These are phyloP conservation scores for Callopanchax toddi DNA, from an alignment of 2,113 vertebrate genomes.

Conservation along the genomic window DNA sequence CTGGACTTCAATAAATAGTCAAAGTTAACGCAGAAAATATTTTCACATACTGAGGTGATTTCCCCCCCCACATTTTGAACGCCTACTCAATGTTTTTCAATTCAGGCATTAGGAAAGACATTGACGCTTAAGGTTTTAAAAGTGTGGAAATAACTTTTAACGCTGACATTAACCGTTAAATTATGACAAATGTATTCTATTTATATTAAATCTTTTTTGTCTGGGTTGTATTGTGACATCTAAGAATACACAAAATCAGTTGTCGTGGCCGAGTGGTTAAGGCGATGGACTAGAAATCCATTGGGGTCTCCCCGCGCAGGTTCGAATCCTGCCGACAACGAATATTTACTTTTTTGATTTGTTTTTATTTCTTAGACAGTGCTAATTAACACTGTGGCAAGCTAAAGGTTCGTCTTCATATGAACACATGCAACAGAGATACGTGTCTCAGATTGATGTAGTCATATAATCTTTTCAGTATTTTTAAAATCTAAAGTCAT, in stretches of 20 bases:
- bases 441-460: too few relatives aligned
- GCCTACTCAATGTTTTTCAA: background rate
- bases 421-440: too few relatives aligned
- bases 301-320: slow-evolving; percentile 95
- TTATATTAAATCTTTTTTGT: too few relatives aligned
- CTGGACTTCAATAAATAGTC: slow-evolving; percentile 5
- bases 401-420: too few relatives aligned
- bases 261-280: slow-evolving; percentile 81
- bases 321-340: slow-evolving; percentile 99
- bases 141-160: too few relatives aligned
- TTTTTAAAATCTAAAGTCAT: too few relatives aligned
- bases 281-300: slow-evolving; percentile 96
- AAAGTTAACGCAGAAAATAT: slow-evolving; percentile 19
- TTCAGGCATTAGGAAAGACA: background rate
- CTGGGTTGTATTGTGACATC: too few relatives aligned
- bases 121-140: background rate
- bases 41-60: background rate
- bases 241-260: background rate
- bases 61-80: background rate
- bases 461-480: too few relatives aligned
- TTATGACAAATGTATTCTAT: too few relatives aligned
- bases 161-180: too few relatives aligned
- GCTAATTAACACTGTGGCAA: too few relatives aligned
- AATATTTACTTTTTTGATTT: rapidly evolving
- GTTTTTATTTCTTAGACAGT: background rate